Base-by-base conservation (phyloP, 2,113 vertebrate species). In the Oophaga pumilio region DNA sequence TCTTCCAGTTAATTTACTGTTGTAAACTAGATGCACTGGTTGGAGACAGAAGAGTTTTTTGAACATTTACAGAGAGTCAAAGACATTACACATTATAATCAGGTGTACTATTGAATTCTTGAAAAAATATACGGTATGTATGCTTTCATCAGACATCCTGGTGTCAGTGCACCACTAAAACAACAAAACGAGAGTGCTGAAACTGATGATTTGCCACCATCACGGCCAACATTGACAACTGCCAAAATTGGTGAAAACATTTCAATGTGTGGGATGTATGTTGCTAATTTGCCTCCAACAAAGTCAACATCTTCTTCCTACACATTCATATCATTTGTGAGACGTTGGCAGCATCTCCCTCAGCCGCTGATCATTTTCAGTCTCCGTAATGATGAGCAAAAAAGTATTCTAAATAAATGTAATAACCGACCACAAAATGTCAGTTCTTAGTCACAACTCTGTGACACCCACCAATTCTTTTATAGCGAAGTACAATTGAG, bases 301-400 rank as follows among this genome's bases (percentile, higher is more conserved):
- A 13, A 74, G 66, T 74, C 50, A 68, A 56, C 18, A 64, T 26
- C 49, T 56, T 80, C 49, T 69, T 80, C 77, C 78, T 74, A 87
- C 86, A 80, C 64, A 59, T 22, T 57, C 56, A 62, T 76, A 77
- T 76, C 26, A 17, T 71, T 52, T 59, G 49, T 18, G 22, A 60
- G 33, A 74, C 53, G 26, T 17, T 71, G 68, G n/a, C 56, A 87
- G n/a, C 56, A 28, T 24, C 22, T 77, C 86, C 57, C 64, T 85
- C 74, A 53, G 64, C 88, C 9, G 15, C 24, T 33, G 86, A 82
- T 69, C 83, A 82, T 85, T 69, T 83, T 79, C 85, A 89, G 89
- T 84, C 28, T 24, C 64, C 78, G 79, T 52, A 80, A 82, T 56
- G n/a, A 50, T 83, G 0, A 0, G 17, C 17, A 1, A 0, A 14